phyloP scores from a whole-genome alignment of 2,113 vertebrate genomes.

The Morone saxatilis region DNA sequence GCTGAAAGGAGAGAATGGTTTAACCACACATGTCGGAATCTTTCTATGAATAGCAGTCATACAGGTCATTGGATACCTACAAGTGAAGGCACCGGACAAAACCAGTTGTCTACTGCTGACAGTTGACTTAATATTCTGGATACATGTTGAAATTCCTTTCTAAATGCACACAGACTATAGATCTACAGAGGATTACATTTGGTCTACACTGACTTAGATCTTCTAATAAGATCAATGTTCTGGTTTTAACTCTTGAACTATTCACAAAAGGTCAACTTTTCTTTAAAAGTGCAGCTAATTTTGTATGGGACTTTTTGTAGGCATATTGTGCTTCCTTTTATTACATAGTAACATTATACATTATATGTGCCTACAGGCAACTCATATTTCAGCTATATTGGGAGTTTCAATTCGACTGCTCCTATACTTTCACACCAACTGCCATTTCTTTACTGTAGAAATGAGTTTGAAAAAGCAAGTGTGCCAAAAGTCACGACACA shows the following conservation, averaged over 20 bases:
- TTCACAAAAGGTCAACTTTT: background rate
- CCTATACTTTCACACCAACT: slow-evolving; percentile 33
- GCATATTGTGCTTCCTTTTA: background rate
- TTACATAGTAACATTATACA: too few species aligned
- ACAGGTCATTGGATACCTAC: slow-evolving; percentile 69
- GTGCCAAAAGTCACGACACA: background rate
- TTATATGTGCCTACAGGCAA: too few species aligned
- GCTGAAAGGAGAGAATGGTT: slow-evolving; percentile 50
- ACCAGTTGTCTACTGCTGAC: slow-evolving; percentile 73
- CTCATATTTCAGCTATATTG: slow-evolving; percentile 7
- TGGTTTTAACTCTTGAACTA: background rate
- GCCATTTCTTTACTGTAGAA: slow-evolving; percentile 1
- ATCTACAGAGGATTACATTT: background rate
- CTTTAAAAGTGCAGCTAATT: background rate
- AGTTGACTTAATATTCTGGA: slow-evolving; percentile 56
- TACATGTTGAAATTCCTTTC: slow-evolving; percentile 53
- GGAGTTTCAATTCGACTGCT: slow-evolving; percentile 37
- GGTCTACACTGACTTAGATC: background rate
- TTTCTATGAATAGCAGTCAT: slow-evolving; percentile 69
- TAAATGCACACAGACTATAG: slow-evolving; percentile 7
- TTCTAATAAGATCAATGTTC: background rate
- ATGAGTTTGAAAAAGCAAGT: too few species aligned
- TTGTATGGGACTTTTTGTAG: background rate
- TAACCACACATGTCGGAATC: slow-evolving; percentile 51
- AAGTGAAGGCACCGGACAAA: slow-evolving; percentile 54